These are phyloP conservation scores for Mechanitis messenoides DNA, from an alignment of 2,888 invertebrate species.

Conservation along the genomic window DNA sequence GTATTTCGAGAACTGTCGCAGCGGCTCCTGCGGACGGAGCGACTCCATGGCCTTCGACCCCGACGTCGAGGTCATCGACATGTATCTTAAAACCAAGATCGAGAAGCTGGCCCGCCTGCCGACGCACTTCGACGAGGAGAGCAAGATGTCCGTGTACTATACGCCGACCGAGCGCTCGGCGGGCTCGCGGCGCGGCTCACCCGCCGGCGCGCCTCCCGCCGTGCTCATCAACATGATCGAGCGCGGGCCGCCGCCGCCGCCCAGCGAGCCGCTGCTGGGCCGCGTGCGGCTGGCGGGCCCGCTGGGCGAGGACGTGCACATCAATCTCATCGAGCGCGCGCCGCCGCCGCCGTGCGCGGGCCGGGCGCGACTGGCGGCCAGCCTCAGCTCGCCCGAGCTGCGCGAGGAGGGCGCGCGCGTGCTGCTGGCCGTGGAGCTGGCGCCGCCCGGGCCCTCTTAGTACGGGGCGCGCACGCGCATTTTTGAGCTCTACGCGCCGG, in stretches of 20 bases:
- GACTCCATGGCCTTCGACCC: conserved; percentile 85
- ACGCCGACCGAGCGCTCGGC: conserved; percentile 85
- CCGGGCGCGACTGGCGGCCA: conserved; percentile 45
- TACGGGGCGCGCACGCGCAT: conserved; percentile 71
- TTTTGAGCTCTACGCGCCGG: conserved; percentile 67
- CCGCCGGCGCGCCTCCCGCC: conserved; percentile 63
- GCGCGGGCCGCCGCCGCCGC: conserved; percentile 49
- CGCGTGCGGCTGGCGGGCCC: conserved; percentile 78
- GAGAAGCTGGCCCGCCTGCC: conserved; percentile 77
- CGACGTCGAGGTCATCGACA: conserved; percentile 79
- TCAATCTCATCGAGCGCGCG: conserved; percentile 75
- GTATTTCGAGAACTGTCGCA: conserved; percentile 95
- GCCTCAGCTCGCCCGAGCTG: conserved; percentile 70
- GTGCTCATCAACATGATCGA: conserved; percentile 80
- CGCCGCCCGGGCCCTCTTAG: conserved; percentile 57
- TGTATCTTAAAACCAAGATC: conserved; percentile 82
- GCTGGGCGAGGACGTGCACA: conserved; percentile 74
- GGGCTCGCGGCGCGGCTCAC: conserved; percentile 64
- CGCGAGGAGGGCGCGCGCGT: conserved; percentile 49
- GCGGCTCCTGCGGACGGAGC: conserved; percentile 85
- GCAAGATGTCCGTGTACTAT: conserved; percentile 86
- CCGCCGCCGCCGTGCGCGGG: conserved; percentile 52
- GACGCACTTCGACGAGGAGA: conserved; percentile 77
- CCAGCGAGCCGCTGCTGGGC: conserved; percentile 67
- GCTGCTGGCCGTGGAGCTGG: conserved; percentile 63